Evolutionary conservation across 1,140 invertebrate species (phyloP).

Genomic region (Venustaconcha ellipsiformis): DNA sequence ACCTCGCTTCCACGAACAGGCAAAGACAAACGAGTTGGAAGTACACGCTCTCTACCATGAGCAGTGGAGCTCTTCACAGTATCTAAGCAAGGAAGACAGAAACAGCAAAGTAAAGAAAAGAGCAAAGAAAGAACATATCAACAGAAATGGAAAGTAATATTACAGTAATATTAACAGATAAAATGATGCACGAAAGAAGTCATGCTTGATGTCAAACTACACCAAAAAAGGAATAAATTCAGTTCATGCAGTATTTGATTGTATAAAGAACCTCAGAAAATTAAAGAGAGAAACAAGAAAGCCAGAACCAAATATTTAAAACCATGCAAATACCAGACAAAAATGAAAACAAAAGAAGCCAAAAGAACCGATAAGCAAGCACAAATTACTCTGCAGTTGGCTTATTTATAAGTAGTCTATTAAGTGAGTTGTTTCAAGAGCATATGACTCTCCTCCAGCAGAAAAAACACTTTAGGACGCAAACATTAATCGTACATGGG

Average conservation of each 20-base stretch:
- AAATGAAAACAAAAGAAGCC: too few species aligned
- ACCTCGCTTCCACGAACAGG: conserved; percentile 53
- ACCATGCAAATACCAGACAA: too few species aligned
- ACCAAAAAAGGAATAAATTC: background rate
- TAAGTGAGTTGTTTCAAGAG: too few species aligned
- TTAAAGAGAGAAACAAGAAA: too few species aligned
- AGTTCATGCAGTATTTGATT: background rate
- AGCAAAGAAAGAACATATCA: conserved; percentile 9
- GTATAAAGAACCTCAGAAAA: too few species aligned
- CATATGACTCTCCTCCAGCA: too few species aligned
- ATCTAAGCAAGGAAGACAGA: conserved; percentile 46
- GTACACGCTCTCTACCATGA: conserved; percentile 54
- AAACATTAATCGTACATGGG: too few species aligned
- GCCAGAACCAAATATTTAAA: too few species aligned
- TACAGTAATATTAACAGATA: conserved; percentile 20
- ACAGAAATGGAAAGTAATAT: conserved; percentile 29
- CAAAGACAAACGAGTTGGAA: conserved; percentile 54
- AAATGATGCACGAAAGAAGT: conserved; percentile 10
- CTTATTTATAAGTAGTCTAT: too few species aligned
- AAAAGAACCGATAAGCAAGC: too few species aligned
- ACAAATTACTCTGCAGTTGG: too few species aligned
- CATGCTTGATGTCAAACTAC: background rate
- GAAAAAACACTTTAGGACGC: too few species aligned
- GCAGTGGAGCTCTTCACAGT: conserved; percentile 45
- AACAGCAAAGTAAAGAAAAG: conserved; percentile 9